Evolutionary conservation across 1,140 invertebrate species (phyloP).

Genomic region (Andrena cerasifolii): DNA sequence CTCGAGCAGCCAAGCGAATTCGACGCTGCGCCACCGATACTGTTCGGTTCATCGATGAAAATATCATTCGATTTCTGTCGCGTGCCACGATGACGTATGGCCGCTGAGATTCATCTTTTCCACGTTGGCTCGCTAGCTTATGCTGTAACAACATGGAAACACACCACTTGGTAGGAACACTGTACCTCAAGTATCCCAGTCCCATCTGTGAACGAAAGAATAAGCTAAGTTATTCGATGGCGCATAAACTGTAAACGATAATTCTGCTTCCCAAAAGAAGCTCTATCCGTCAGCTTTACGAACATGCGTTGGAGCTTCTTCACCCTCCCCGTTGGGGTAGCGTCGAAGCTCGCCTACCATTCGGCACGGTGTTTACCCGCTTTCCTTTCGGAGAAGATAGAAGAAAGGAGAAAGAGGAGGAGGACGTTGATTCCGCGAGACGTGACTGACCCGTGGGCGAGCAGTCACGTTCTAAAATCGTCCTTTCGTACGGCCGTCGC

Average conservation of each 20-base stretch:
- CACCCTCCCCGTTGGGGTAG: neutral
- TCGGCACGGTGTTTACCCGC: conserved; percentile 7
- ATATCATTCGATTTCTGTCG: conserved; percentile 20
- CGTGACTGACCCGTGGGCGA: conserved; percentile 24
- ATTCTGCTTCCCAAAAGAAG: too few relatives aligned
- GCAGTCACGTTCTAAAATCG: conserved; percentile 16
- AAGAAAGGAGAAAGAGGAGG: neutral
- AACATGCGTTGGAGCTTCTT: neutral
- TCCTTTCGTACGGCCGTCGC: conserved; percentile 41
- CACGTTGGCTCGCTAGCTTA: too few relatives aligned
- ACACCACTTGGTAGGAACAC: too few relatives aligned
- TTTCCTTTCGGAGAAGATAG: neutral
- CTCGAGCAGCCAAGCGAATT: neutral
- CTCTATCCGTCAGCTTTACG: too few relatives aligned
- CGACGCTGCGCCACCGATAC: conserved; percentile 15
- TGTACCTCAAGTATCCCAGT: too few relatives aligned
- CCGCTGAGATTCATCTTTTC: too few relatives aligned
- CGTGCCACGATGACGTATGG: too few relatives aligned
- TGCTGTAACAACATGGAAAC: too few relatives aligned
- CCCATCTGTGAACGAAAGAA: too few relatives aligned
- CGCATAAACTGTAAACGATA: too few relatives aligned
- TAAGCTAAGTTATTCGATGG: too few relatives aligned
- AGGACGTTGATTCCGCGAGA: conserved; percentile 26
- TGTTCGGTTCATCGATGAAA: conserved; percentile 19
- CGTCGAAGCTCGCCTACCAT: neutral